These are phyloP conservation scores for Gadus macrocephalus DNA, from an alignment of 2,113 vertebrate genomes.

Conservation along the genomic window DNA sequence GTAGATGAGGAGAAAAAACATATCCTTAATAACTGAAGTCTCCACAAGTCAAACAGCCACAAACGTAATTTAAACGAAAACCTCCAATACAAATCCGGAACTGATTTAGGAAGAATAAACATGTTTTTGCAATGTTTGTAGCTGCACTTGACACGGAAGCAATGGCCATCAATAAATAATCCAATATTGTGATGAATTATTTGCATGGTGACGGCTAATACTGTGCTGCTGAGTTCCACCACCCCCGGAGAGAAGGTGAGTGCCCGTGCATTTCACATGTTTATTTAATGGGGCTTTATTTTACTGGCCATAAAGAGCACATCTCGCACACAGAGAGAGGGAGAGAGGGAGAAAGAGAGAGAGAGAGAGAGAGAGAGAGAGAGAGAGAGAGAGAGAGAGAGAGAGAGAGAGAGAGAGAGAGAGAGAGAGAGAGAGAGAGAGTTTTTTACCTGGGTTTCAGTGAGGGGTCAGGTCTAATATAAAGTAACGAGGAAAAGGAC, in stretches of 20 bases:
- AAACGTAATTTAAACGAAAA: no score
- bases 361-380: slow-evolving; percentile 2
- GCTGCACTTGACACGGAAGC: neutral
- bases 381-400: neutral
- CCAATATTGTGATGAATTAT: slow-evolving; percentile 53
- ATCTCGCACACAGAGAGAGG: neutral
- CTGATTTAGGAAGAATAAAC: no score
- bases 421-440: neutral
- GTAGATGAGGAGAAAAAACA: no score
- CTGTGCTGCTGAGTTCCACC: slow-evolving; percentile 6
- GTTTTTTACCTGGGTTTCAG: no score
- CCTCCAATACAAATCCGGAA: no score
- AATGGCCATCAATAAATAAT: slow-evolving; percentile 46
- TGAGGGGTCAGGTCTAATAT: neutral
- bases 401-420: neutral
- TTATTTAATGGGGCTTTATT: slow-evolving; percentile 28
- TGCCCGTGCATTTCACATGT: slow-evolving; percentile 20
- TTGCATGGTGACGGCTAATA: slow-evolving; percentile 16
- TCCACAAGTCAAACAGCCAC: no score
- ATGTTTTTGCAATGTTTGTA: no score
- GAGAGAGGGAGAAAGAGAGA: neutral
- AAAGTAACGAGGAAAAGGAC: neutral
- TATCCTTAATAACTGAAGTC: no score
- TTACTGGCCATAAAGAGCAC: neutral
- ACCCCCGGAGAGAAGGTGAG: neutral